Evolutionary conservation across 2,113 vertebrate genomes (phyloP), one percentile per base, ranked within the genome.

Genomic region (Rissa tridactyla): DNA sequence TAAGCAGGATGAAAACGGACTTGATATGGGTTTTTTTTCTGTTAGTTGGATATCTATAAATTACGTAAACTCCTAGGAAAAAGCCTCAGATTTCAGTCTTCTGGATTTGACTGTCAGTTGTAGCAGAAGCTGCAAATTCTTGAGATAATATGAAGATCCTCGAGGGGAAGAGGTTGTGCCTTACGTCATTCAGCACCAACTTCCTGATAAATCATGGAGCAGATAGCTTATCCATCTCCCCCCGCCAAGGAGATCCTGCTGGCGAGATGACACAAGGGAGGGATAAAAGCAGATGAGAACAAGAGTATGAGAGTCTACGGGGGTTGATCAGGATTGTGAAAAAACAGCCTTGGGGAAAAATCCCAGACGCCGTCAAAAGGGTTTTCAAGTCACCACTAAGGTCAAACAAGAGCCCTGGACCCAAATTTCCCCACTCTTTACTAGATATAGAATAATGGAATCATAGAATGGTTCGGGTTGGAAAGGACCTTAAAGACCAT

Each of bases 81-180:
- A 89, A 65, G 44, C 64, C 69, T 94, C 78, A 34, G 66, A 90
- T 96, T 96, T 90, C 92, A 65, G 73, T 69, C 73, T 72, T 79
- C 65, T 89, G 88, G 88, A 92, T 57, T 80, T 72, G 58, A 94
- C 62, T n/a, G 66, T 61, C 89, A 72, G 83, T 30, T 54, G 61
- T 78, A 87, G 92, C 92, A 97, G 92, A 94, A 96, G 91, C 94
- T 87, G 92, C 82, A 79, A 95, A 97, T 95, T 96, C 93, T 85
- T 95, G 36, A 97, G 95, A 96, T 87, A 94, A 92, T 38, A 92
- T 9, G 61, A 93, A 94, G 94, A 92, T 78, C 86, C 64, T 95
- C 42, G 5, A 47, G 73, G 88, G 86, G 61, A 95, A 94, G 86
- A 95, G 83, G 88, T 18, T 93, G 85, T 82, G 88, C 94, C 92